Evolutionary conservation across 2,797 vertebrate species (phyloP), one percentile per base, ranked within the genome.

Genomic region (Pangasius larnaudii): DNA sequence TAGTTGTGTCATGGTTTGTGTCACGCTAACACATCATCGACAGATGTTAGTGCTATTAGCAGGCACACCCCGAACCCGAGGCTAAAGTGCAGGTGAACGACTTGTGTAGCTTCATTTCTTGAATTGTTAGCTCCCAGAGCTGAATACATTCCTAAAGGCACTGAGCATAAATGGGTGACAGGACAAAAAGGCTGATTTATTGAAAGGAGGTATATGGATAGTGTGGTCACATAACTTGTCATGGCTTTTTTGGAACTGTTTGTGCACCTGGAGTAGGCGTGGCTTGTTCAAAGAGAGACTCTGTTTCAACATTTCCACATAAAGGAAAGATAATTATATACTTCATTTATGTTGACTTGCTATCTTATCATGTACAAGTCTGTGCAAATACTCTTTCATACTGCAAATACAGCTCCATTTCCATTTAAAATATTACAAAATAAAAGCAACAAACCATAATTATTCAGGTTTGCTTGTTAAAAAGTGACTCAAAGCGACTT

Each of bases 231-330:
- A 53, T 78, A n/a, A 16, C 49, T 46, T n/a, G 46, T 77, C 74
- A 10, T 49, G 19, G 72, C 19, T 49, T 75, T 49, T 46, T 46
- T 46, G 39, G 36, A 24, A 19, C 33, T 77, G 74, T 77, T 51
- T 78, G 75, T 56, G 75, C 75, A 78, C 49, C 75, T 78, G 75
- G 75, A 51, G 75, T 30, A 19, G 49, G 49, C 11, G 46, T 33
- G 75, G 49, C 49, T 30, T n/a, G 46, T 18, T 18, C 27, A 51
- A 53, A 13, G 51, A 33, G 24, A 78, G 75, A 30, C 27, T 27
- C n/a, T 67, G 30, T 69, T 6, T 33, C 16, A 19, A 18, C 14
- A 36, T 13, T 46, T 49, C 72, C 72, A 42, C 39, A 75, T 11
- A 18, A 71, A 71, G 0, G 2, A 74, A 74, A 39, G 33, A 33